Percentiles rank a stretch among this genome's conserved stretches.
Evolutionary conservation across 2,113 vertebrate genomes (phyloP).

Genomic region (Pithys albifrons): DNA sequence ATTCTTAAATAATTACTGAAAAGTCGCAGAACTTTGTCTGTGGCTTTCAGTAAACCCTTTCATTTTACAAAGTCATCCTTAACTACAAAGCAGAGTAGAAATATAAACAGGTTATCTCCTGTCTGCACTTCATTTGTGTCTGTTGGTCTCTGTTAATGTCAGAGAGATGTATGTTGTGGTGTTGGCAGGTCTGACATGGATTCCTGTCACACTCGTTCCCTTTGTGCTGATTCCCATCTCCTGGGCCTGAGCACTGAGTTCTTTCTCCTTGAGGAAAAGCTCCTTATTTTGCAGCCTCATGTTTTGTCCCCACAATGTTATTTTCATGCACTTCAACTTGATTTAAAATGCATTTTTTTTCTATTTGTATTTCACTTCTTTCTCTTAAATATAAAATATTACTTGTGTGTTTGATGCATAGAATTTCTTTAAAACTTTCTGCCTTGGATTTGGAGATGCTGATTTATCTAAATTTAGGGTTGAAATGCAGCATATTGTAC

Average conservation of each 20-base stretch:
- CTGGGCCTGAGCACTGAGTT: neutral
- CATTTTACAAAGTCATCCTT: conserved; percentile 19
- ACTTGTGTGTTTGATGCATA: neutral
- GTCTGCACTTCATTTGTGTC: conserved; percentile 44
- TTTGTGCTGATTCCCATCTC: conserved; percentile 19
- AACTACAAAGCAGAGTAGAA: conserved; percentile 1
- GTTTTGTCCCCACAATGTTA: neutral
- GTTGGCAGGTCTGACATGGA: conserved; percentile 31
- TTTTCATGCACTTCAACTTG: neutral
- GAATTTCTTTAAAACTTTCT: neutral
- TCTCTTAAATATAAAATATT: neutral
- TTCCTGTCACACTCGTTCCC: conserved; percentile 24
- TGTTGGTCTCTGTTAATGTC: conserved; percentile 50
- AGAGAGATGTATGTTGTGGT: conserved; percentile 24
- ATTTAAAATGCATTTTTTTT: neutral
- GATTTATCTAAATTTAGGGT: conserved; percentile 49
- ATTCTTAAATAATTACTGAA: conserved; percentile 12
- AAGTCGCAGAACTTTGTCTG: conserved; percentile 10
- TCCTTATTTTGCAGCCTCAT: neutral
- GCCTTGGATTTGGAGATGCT: neutral
- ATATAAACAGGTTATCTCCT: neutral
- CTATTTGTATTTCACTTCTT: conserved; percentile 3
- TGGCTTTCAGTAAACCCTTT: conserved; percentile 9
- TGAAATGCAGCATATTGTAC: neutral
- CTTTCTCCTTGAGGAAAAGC: neutral